Base-by-base conservation (phyloP, 2,797 vertebrate species). In the Sebastes taczanowskii region DNA sequence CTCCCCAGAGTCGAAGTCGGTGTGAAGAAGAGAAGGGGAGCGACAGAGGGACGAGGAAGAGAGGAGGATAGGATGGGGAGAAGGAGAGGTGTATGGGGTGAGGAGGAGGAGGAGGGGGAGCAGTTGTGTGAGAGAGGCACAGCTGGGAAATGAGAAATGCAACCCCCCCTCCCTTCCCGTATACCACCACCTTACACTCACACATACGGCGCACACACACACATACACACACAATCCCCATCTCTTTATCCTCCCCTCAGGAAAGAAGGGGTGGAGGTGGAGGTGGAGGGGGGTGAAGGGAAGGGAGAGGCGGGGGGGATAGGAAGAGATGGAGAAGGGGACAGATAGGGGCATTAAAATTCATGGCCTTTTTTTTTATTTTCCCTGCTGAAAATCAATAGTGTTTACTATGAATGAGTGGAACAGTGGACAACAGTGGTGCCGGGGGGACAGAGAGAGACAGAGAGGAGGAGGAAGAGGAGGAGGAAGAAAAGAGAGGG, bases 321-420 rank as follows among this genome's bases (percentile, higher is more conserved):
- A 94, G 93, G 94, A 93, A 95, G 93, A 94, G 95, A 94, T 94
- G 95, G 94, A 93, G 92, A 94, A 92, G 94, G 92, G 95, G 94
- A 95, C 93, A 95, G 95, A 95, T 94, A 95, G 92, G 86, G 91
- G 87, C 95, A 96, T 96, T 96, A 96, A 96, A 96, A 96, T 96
- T 96, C 96, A 96, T 96, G 95, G 94, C 90, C 86, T 84, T 89
- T 89, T 95, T 94, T 95, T 94, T 95, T 95, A 90, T 94, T 95
- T 94, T 93, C 89, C 86, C 87, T 94, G 95, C 95, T 94, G 95
- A 95, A 96, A 96, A 96, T 96, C 96, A 96, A 96, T 96, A 96
- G 95, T 96, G 95, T 96, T 96, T 96, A 96, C 95, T 96, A 96
- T 96, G 96, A 96, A 96, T 96, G 96, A 96, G 96, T 91, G 93